Conservation (phyloP, 2,888 invertebrate genomes). For the Andrena hattorfiana region DNA sequence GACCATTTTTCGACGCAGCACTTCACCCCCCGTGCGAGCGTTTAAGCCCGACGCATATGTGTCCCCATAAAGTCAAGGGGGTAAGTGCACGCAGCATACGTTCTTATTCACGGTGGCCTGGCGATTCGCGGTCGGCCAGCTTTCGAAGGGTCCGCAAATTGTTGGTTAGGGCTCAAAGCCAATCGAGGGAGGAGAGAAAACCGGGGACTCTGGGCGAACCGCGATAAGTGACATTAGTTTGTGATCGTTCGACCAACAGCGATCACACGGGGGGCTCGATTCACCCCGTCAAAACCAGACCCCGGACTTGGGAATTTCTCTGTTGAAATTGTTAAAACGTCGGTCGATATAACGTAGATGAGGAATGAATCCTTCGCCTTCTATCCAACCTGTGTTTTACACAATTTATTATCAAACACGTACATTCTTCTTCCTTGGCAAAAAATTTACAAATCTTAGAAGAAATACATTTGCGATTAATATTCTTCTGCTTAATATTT, state of each 20-base stretch:
- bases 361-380: too few species aligned
- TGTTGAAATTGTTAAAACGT: constrained; percentile 7
- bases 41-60: constrained; percentile 53
- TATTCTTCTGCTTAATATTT: too few species aligned
- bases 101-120: constrained; percentile 63
- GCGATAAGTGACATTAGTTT: constrained; percentile 63
- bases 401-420: too few species aligned
- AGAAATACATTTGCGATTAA: too few species aligned
- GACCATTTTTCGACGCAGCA: constrained; percentile 24
- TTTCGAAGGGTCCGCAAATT: constrained; percentile 70
- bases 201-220: constrained; percentile 49
- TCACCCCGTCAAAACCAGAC: constrained; percentile 36
- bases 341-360: background rate
- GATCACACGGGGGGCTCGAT: constrained; percentile 36
- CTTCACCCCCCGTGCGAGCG: constrained; percentile 33
- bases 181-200: constrained; percentile 61
- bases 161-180: constrained; percentile 68
- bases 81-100: constrained; percentile 65
- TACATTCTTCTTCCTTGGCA: too few species aligned
- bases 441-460: too few species aligned
- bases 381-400: too few species aligned
- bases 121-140: constrained; percentile 69
- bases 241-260: constrained; percentile 51
- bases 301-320: background rate
- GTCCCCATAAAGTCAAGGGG: constrained; percentile 68